phyloP scores from a whole-genome alignment of 2,888 invertebrate genomes.

The Drosophila flavopinicola region DNA sequence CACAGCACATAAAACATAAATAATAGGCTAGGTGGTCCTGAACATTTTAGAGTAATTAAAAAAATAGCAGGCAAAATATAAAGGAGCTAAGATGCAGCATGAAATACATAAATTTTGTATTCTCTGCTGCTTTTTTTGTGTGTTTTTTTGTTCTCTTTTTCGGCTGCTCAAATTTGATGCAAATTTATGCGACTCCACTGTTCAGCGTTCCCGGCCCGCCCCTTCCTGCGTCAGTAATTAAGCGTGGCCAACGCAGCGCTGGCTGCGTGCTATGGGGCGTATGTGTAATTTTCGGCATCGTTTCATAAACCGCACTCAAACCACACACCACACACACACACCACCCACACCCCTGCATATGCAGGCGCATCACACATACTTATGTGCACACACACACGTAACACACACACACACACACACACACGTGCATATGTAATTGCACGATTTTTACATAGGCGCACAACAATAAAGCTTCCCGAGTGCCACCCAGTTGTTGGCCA shows the following conservation, averaged over 20 bases:
- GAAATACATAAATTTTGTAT: conserved; percentile 58
- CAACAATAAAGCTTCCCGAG: conserved; percentile 72
- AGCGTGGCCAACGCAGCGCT: conserved; percentile 69
- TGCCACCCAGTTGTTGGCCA: conserved; percentile 26
- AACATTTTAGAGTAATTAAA: conserved; percentile 80
- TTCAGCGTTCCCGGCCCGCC: not conserved
- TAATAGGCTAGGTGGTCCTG: conserved; percentile 67
- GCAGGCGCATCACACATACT: conserved; percentile 58
- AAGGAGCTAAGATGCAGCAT: conserved; percentile 68
- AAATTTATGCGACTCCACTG: conserved; percentile 70
- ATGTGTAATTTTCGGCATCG: conserved; percentile 79
- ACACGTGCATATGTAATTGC: conserved; percentile 59
- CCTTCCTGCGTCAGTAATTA: conserved; percentile 64
- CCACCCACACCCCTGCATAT: conserved; percentile 12
- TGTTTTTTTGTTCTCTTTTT: conserved; percentile 35
- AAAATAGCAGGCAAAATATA: conserved; percentile 59
- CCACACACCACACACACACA: conserved; percentile 37
- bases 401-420: conserved; percentile 10
- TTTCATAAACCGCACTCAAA: conserved; percentile 75
- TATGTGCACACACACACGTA: conserved; percentile 17
- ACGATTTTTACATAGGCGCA: conserved; percentile 79
- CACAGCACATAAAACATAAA: conserved; percentile 46
- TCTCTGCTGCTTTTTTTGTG: conserved; percentile 23
- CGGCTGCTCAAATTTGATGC: conserved; percentile 60
- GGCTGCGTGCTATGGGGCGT: conserved; percentile 74